phyloP scores from a whole-genome alignment of 2,797 vertebrate genomes.

The Poecilia wingei region DNA sequence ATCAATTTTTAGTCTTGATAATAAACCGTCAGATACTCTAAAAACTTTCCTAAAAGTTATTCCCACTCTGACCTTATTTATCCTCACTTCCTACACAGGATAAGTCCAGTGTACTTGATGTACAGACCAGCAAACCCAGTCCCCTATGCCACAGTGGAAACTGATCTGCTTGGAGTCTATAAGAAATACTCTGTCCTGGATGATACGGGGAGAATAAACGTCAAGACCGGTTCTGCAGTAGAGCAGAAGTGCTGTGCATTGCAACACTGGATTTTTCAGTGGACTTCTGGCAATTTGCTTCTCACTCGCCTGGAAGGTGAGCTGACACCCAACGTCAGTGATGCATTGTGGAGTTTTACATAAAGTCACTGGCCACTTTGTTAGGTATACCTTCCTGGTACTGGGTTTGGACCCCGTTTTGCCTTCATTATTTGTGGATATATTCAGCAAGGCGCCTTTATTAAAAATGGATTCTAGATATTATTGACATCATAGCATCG shows the following conservation, averaged over 20 bases:
- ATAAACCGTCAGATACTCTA: background rate
- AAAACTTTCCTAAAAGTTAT: background rate
- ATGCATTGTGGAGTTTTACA: background rate
- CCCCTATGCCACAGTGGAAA: constrained; percentile 91
- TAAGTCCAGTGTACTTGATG: constrained; percentile 90
- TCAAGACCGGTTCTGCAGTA: constrained; percentile 74
- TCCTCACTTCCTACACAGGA: constrained; percentile 71
- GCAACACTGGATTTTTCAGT: constrained; percentile 96
- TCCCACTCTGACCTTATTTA: background rate
- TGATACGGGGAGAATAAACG: constrained; percentile 65
- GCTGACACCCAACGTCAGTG: background rate
- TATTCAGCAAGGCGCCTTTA: background rate
- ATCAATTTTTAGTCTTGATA: background rate
- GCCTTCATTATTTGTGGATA: background rate
- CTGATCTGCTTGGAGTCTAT: constrained; percentile 83
- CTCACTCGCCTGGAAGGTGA: constrained; percentile 91
- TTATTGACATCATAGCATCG: background rate
- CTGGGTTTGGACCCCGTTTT: background rate
- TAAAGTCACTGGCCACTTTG: background rate
- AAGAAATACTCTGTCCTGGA: constrained; percentile 83
- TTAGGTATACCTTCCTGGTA: background rate
- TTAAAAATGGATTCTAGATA: background rate
- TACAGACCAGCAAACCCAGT: constrained; percentile 92
- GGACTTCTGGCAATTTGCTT: constrained; percentile 93
- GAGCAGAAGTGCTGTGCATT: constrained; percentile 90